A percentile compares a stretch with the other conserved stretches of the same genome.
Evolutionary conservation across 2,797 vertebrate genomes (phyloP).

Genomic region (Oryzias sinensis): DNA sequence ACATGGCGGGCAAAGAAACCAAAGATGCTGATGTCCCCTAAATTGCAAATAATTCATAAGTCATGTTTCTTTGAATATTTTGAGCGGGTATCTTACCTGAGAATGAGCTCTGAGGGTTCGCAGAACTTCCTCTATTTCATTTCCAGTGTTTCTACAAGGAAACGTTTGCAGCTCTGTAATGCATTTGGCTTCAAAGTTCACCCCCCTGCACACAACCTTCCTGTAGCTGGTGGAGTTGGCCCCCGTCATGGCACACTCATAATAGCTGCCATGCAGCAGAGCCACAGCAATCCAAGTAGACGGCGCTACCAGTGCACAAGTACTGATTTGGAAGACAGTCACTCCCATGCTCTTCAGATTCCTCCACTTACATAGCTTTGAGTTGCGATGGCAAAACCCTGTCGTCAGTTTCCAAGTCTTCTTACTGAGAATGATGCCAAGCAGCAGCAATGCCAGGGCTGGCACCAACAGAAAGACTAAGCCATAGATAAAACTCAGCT

Average conservation of each 20-base stretch:
- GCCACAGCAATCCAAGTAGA: constrained; percentile 80
- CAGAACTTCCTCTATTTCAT: not conserved
- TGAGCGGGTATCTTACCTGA: constrained; percentile 48
- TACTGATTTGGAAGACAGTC: constrained; percentile 37
- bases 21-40: no score
- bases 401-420: constrained; percentile 73
- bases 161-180: rapidly evolving
- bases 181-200: not conserved
- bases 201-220: constrained; percentile 29
- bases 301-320: constrained; percentile 64
- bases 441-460: constrained; percentile 73
- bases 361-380: constrained; percentile 17
- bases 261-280: constrained; percentile 77
- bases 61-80: no score
- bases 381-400: constrained; percentile 50
- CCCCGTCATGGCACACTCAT: constrained; percentile 72
- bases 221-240: constrained; percentile 20
- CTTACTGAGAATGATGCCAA: constrained; percentile 67
- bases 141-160: not conserved
- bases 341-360: not conserved
- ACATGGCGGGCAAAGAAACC: no score
- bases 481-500: constrained; percentile 73
- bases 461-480: constrained; percentile 79
- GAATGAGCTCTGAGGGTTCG: constrained; percentile 63
- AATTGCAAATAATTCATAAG: no score